Evolutionary conservation across 1,140 invertebrate species (phyloP), one percentile per base, ranked within the genome.

Genomic region (Lucilia cuprina): DNA sequence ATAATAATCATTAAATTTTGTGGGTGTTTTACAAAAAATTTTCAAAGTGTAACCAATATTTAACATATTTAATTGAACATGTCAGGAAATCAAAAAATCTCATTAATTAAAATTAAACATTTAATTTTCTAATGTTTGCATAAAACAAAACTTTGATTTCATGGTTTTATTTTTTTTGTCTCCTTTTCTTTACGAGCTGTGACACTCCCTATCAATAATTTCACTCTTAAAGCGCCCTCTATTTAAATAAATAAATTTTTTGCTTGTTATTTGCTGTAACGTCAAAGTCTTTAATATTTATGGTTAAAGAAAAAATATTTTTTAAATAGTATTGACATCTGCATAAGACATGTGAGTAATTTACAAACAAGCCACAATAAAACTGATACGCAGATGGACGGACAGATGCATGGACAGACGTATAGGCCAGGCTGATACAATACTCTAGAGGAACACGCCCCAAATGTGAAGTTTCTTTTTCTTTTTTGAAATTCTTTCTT

Each of bases 271-370:
- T 60, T 60, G n/a, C n/a, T 60, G 55, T 60, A 60, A 60, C 55
- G 55, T 60, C 55, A 60, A 60, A 60, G n/a, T 60, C n/a, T 19
- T 70, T 70, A 70, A 70, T 25, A 70, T 70, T 70, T 19, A 70
- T 70, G 21, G 65, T 5, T 19, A 70, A 21, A 70, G 65, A 70
- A 70, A 70, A 70, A 55, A 49, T 14, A 65, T 70, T 70, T 17
- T 78, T 80, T 49, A 50, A 80, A 49, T 80, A 25, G n/a, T 49
- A 80, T 80, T 80, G 77, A 80, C 77, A 80, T 80, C 77, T 80
- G 77, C 77, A 49, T 80, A 14, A 80, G 77, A 80, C 77, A 80
- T 80, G 77, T 49, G 65, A 70, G 77, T 80, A 49, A 80, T 80
- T 80, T 80, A 80, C 77, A 80, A 80, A 21, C 77, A 80, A 19